Conservation (phyloP, 2,797 vertebrate genomes). For the Salarias fasciatus region DNA sequence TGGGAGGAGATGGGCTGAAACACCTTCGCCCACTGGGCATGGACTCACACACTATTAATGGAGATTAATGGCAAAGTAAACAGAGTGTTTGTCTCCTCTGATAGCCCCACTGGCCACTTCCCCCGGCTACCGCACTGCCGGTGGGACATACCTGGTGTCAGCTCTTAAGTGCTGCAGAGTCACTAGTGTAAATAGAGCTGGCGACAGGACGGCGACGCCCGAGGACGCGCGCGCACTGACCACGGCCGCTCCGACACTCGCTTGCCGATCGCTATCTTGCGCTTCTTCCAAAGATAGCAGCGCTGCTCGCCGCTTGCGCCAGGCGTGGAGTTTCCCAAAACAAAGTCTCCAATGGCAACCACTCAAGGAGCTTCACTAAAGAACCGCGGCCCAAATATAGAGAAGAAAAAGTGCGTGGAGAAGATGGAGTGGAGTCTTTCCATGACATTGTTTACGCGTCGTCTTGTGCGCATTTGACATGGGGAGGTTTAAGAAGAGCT, state of each 20-base stretch:
- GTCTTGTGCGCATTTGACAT: not conserved
- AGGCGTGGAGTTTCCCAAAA: slow-evolving; percentile 71
- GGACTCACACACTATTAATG: slow-evolving; percentile 73
- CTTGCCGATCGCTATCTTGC: slow-evolving; percentile 83
- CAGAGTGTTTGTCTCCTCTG: slow-evolving; percentile 78
- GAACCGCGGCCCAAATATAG: slow-evolving; percentile 51
- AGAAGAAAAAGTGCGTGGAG: slow-evolving; percentile 22
- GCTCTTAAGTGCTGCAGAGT: slow-evolving; percentile 81
- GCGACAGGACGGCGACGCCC: slow-evolving; percentile 86
- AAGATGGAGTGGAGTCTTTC: slow-evolving; percentile 2
- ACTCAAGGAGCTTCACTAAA: slow-evolving; percentile 45
- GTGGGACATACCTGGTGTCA: slow-evolving; percentile 85
- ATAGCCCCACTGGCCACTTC: slow-evolving; percentile 75
- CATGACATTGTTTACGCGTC: not conserved
- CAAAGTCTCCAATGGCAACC: slow-evolving; percentile 72
- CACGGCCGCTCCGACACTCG: slow-evolving; percentile 64
- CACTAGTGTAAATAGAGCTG: slow-evolving; percentile 85
- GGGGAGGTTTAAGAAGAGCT: not conserved
- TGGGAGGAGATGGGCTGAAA: slow-evolving; percentile 44
- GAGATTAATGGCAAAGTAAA: slow-evolving; percentile 84
- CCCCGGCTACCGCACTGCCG: slow-evolving; percentile 78
- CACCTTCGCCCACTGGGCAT: slow-evolving; percentile 45
- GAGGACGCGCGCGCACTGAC: slow-evolving; percentile 75
- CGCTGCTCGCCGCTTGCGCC: slow-evolving; percentile 58
- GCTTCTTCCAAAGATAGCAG: slow-evolving; percentile 75